A percentile compares a stretch with the other conserved stretches of the same genome.
Conservation (phyloP, 2,888 invertebrate species). For the Oscheius sp. region DNA sequence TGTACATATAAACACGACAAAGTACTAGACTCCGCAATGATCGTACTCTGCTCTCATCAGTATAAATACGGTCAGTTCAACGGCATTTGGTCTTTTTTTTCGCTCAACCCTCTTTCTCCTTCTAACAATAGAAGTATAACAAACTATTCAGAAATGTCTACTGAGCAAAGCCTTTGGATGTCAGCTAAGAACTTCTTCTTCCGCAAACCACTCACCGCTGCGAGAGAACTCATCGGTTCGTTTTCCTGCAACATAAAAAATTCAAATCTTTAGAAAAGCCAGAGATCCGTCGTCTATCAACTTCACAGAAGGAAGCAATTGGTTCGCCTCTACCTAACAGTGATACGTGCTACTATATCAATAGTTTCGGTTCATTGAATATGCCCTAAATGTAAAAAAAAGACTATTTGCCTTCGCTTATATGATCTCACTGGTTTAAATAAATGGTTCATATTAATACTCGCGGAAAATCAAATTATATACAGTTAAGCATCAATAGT, state of each 20-base stretch:
- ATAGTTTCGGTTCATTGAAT: conserved; percentile 10
- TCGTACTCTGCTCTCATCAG: no score
- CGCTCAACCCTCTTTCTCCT: no score
- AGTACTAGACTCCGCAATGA: no score
- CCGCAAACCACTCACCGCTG: not conserved
- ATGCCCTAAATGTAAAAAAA: not conserved
- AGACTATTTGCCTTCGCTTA: not conserved
- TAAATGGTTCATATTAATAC: not conserved
- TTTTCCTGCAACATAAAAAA: not conserved
- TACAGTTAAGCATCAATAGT: not conserved
- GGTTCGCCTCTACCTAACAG: not conserved
- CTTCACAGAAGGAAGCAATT: not conserved
- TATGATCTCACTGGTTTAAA: not conserved
- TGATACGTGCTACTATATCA: not conserved
- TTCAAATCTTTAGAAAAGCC: not conserved
- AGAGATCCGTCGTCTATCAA: not conserved
- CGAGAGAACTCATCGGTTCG: not conserved
- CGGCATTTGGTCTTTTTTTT: no score
- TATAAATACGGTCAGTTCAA: no score
- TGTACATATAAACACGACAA: no score
- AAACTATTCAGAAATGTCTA: no score
- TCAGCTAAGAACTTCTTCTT: conserved; percentile 23
- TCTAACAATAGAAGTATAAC: no score
- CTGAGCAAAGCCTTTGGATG: conserved; percentile 8
- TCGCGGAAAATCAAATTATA: not conserved